These are phyloP conservation scores for Buphagus erythrorhynchus DNA, from an alignment of 2,797 vertebrate species.

Conservation along the genomic window DNA sequence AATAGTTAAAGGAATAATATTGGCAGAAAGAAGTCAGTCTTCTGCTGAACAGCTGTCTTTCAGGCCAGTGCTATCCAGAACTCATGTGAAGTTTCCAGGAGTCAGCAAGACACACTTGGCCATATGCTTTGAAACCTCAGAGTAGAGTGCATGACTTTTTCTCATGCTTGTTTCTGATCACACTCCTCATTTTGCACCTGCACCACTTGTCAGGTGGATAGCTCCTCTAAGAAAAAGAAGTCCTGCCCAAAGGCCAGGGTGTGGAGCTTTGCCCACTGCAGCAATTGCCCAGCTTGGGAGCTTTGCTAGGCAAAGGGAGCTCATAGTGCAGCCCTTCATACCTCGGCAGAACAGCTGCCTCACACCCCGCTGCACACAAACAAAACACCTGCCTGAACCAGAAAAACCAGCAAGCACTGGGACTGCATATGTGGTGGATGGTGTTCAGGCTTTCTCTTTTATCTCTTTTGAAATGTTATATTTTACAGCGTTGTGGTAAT, in stretches of 20 bases:
- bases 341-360: conserved; percentile 32
- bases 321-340: conserved; percentile 40
- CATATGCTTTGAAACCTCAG: not conserved
- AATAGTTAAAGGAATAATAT: not conserved
- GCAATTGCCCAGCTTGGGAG: not conserved
- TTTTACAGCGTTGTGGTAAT: not conserved
- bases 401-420: not conserved
- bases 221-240: not conserved
- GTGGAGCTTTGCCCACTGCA: not conserved
- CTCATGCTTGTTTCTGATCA: not conserved
- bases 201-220: not conserved
- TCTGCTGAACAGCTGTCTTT: not conserved
- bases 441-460: not conserved
- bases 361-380: conserved; percentile 35
- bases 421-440: not conserved
- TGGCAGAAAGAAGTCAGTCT: not conserved
- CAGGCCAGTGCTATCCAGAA: not conserved
- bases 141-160: not conserved
- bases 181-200: not conserved
- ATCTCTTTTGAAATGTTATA: not conserved
- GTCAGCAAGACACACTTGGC: not conserved
- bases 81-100: not conserved
- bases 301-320: not conserved
- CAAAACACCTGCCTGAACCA: conserved; percentile 54
- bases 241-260: not conserved